phyloP scores from a whole-genome alignment of 2,797 vertebrate genomes.

The Gallinago stenura region DNA sequence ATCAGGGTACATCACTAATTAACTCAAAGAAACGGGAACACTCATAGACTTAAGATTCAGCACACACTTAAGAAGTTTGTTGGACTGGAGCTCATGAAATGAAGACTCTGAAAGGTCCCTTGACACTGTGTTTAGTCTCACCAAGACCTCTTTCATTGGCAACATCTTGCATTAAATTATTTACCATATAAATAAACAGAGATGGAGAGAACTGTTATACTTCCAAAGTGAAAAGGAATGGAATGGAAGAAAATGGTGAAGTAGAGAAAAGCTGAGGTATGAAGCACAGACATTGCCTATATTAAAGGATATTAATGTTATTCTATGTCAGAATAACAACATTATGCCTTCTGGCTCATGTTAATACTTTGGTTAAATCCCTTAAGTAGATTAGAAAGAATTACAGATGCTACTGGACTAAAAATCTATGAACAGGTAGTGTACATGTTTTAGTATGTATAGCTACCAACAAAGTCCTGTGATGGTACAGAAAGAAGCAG shows the following conservation, averaged over 20 bases:
- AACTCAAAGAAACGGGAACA: not conserved
- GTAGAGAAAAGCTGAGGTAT: not conserved
- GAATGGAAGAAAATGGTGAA: not conserved
- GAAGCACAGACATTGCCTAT: not conserved
- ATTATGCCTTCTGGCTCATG: not conserved
- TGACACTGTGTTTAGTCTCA: not conserved
- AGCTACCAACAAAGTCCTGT: not conserved
- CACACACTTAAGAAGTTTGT: fast-evolving
- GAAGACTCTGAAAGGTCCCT: not conserved
- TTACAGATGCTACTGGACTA: not conserved
- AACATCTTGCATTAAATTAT: not conserved
- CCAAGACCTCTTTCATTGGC: not conserved
- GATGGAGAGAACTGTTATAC: not conserved
- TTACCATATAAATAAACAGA: not conserved
- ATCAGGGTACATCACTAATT: not conserved
- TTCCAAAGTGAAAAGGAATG: not conserved
- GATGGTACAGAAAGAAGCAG: not conserved
- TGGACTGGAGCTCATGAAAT: not conserved
- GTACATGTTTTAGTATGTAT: not conserved
- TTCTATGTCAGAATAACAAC: not conserved
- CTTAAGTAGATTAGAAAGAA: constrained; percentile 63
- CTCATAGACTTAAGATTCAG: not conserved
- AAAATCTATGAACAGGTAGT: not conserved
- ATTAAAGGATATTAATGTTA: not conserved
- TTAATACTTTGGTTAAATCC: constrained; percentile 48